A percentile compares a stretch with the other conserved stretches of the same genome.
Evolutionary conservation across 2,888 invertebrate genomes (phyloP).

Genomic region (Scaptomyza polygonia): DNA sequence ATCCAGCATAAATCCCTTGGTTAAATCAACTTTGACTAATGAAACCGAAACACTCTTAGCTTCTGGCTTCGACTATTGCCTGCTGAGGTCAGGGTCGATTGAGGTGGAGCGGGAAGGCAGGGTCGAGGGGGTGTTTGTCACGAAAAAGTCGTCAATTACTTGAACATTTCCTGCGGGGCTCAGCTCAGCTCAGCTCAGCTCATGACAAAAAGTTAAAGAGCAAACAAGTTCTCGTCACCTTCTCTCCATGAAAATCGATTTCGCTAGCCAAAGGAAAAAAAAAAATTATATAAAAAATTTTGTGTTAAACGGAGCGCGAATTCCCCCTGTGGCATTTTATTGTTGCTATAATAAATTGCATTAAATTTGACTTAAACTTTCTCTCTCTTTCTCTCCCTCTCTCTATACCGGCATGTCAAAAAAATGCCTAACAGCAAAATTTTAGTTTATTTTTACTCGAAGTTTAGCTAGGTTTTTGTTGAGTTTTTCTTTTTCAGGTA

Average conservation of each 20-base stretch:
- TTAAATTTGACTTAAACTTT: slow-evolving; percentile 43
- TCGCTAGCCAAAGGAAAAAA: slow-evolving; percentile 23
- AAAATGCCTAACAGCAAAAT: slow-evolving; percentile 12
- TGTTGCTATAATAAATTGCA: slow-evolving; percentile 60
- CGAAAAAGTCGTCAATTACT: slow-evolving; percentile 52
- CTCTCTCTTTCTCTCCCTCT: neutral
- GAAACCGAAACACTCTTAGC: too few species aligned
- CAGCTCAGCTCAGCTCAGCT: too few species aligned
- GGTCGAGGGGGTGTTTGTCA: neutral
- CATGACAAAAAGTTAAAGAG: slow-evolving; percentile 11
- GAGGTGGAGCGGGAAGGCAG: too few species aligned
- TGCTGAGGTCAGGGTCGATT: slow-evolving; percentile 52
- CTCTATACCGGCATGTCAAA: too few species aligned
- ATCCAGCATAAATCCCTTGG: slow-evolving; percentile 34
- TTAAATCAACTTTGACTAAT: too few species aligned
- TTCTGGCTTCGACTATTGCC: neutral
- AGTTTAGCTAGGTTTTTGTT: too few species aligned
- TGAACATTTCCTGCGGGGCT: slow-evolving; percentile 52
- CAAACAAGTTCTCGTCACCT: slow-evolving; percentile 60
- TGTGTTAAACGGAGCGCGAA: slow-evolving; percentile 60
- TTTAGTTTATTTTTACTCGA: too few species aligned
- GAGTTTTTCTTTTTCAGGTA: too few species aligned
- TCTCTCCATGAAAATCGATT: slow-evolving; percentile 51
- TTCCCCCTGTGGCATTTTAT: slow-evolving; percentile 44
- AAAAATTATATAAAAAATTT: slow-evolving; percentile 19